phyloP scores from a whole-genome alignment of 35 echinoderm and acorn worm species.

The Acanthaster planci region DNA sequence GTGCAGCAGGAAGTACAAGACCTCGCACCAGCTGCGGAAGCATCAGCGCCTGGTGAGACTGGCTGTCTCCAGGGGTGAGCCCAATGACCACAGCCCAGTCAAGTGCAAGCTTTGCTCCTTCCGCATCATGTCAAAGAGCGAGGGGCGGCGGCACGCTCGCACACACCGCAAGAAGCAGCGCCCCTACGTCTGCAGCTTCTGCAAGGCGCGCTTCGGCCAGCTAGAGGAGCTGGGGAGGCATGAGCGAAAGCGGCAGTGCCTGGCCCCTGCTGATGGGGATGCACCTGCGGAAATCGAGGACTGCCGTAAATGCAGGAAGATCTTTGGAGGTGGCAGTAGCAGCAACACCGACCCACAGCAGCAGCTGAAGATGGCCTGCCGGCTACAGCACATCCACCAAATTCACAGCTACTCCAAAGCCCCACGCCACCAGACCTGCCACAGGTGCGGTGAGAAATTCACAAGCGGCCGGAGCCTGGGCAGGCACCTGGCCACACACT shows the following conservation, averaged over 20 bases:
- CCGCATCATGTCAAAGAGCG: neutral
- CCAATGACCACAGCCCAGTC: neutral
- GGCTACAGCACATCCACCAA: too few species aligned
- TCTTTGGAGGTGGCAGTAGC: too few species aligned
- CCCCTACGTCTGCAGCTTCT: neutral
- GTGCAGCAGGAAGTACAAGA: neutral
- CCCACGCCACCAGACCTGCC: neutral
- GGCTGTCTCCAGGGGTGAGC: neutral
- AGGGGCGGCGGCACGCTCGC: neutral
- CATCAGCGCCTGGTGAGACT: neutral
- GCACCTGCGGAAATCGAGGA: neutral
- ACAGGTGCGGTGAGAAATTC: neutral
- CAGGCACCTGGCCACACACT: neutral
- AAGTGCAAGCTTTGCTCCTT: constrained; percentile 19
- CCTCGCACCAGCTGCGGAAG: neutral
- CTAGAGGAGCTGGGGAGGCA: neutral
- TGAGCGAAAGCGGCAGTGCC: neutral
- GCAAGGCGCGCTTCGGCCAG: neutral
- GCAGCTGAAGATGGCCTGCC: too few species aligned
- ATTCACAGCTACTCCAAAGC: too few species aligned
- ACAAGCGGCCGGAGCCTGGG: neutral
- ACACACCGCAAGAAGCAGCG: neutral
- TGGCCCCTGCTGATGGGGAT: neutral
- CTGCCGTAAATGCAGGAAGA: too few species aligned
- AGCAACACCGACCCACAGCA: too few species aligned